Base-by-base conservation (phyloP, 2,113 vertebrate species). In the Amphiprion percula region DNA sequence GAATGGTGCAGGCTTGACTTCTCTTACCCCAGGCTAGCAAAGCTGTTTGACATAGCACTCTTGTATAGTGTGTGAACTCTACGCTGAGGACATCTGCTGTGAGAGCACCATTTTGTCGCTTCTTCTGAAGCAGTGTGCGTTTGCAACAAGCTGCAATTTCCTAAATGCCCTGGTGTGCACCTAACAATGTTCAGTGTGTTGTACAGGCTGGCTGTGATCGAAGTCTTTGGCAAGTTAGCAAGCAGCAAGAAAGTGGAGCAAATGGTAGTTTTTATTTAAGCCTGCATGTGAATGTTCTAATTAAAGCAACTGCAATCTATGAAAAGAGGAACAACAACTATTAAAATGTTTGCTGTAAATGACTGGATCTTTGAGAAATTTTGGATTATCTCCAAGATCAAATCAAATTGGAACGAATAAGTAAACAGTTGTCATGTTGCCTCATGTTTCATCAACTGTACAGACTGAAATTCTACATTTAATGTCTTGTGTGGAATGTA, bases 11-110 rank as follows among this genome's bases (percentile, higher is more conserved):
- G 30, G 68, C 67, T 61, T 68, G 53, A 84, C 76, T 69, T 85
- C 69, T 76, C 63, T 91, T 58, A 76, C 88, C 85, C 59, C 67
- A 47, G 83, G 90, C 82, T 64, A 83, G 64, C 58, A 33, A 72
- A 81, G 75, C 52, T 64, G 60, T 84, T 89, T 85, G 75, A 85
- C 81, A 77, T 24, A 33, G 56, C 15, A 50, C 50, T 37, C 14
- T 62, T 69, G 83, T 80, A 60, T 59, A 58, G 59, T 44, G 19
- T 76, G 54, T 74, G 50, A 80, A 82, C 81, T 64, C 30, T 50
- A 9, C 23, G 59, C 74, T 44, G 50, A 66, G 52, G 55, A 81
- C 67, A 64, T 83, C 16, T 77, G 58, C 65, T 23, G 49, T 24
- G 54, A 63, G 65, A 74, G 30, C 67, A 47, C 63, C 72, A 53